Percentiles rank a stretch among this genome's conserved stretches.
Conservation (phyloP, 1,140 invertebrate species). For the Yoshiicerus persimilis region DNA sequence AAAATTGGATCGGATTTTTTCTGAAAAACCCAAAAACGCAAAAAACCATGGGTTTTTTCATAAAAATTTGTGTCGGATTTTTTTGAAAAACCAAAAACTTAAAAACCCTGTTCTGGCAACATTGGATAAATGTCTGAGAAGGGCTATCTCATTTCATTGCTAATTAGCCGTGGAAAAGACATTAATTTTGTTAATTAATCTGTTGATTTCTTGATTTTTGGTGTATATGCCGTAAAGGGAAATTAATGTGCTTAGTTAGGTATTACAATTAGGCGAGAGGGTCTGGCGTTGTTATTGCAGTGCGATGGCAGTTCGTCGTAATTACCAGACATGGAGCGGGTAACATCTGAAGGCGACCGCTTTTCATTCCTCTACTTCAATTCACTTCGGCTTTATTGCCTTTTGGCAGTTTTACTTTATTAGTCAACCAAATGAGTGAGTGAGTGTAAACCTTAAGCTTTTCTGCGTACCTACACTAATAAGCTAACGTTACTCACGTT, state of each 20-base stretch:
- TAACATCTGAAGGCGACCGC: neutral
- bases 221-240: neutral
- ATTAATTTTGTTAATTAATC: conserved; percentile 14
- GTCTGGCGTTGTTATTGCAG: neutral
- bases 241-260: neutral
- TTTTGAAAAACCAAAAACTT: too few species aligned
- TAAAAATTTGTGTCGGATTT: neutral
- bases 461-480: neutral
- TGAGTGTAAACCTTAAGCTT: neutral
- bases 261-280: neutral
- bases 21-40: too few species aligned
- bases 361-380: neutral
- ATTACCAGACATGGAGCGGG: neutral
- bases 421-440: neutral
- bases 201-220: conserved; percentile 26
- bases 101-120: neutral
- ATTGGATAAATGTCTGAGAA: neutral
- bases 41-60: too few species aligned
- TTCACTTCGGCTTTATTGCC: neutral
- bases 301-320: neutral
- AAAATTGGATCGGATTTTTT: too few species aligned
- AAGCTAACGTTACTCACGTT: neutral
- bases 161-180: conserved; percentile 6
- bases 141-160: neutral
- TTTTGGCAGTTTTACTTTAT: conserved; percentile 7